Base-by-base conservation (phyloP, 1,140 invertebrate species). In the Cotesia glomerata region DNA sequence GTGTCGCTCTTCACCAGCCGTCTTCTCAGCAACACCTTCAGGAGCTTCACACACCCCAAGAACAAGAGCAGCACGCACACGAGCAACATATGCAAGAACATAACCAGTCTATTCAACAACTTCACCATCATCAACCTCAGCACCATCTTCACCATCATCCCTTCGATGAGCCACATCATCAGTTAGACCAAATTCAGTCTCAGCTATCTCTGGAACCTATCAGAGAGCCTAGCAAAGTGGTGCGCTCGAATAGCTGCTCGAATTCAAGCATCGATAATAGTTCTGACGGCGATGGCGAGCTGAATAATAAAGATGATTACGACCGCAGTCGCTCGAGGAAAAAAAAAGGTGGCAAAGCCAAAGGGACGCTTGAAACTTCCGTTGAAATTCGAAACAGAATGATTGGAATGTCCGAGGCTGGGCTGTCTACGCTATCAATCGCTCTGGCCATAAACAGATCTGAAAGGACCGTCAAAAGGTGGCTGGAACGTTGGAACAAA, bases 341-440 rank as follows among this genome's bases (percentile, higher is more conserved):
- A 59, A 87, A 87, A 52, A 86, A 86, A 69, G 85, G 86, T 16
- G 86, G 86, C 0, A 87, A 87, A 74, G 78, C 81, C 2, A 87
- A 87, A 73, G 86, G 86, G 58, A 87, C 85, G 0, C 69, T 87
- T 9, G 86, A 87, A 75, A 87, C 86, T 1, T 87, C 85, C 45
- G 82, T 87, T 14, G 86, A 87, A 75, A 83, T 87, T 64, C 80
- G 86, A 26, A 87, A 87, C 76, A 80, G 86, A 63, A 87, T 87
- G 86, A 87, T 87, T 39, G 86, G 86, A 35, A 87, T 87, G 86
- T 81, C 86, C 0, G 85, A 86, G 56, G 86, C 86, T n/a, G 86
- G 86, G 73, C 65, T 87, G 18, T 87, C 86, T 13, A 86, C 86
- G 3, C 69, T 87, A 35, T 87, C 86, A 4, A 87, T 87, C 63